A percentile compares a stretch with the other conserved stretches of the same genome.
phyloP scores from a whole-genome alignment of 2,888 invertebrate genomes.

The Melinaea menophilus region DNA sequence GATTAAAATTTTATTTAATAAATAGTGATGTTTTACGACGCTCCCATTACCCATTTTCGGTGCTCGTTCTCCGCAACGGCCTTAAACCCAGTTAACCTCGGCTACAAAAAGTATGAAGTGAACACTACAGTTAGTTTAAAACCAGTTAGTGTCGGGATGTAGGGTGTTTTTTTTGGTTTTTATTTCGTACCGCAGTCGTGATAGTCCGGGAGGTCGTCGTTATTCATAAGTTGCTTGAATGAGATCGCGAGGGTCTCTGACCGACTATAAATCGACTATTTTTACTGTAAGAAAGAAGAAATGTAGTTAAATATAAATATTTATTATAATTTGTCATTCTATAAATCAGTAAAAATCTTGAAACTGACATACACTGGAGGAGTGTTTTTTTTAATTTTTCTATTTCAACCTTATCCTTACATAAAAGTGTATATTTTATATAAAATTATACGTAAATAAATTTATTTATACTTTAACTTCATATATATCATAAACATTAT shows the following conservation, averaged over 20 bases:
- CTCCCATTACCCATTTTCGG: not conserved
- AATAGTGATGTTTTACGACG: not conserved
- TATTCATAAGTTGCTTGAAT: slow-evolving; percentile 7
- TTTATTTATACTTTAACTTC: no score
- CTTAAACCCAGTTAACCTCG: slow-evolving; percentile 2
- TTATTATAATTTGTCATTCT: no score
- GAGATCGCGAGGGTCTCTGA: slow-evolving; percentile 6
- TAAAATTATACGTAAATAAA: no score
- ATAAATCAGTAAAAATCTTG: no score
- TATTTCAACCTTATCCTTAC: no score
- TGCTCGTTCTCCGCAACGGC: not conserved
- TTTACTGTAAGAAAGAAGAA: no score
- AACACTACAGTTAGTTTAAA: slow-evolving; percentile 3
- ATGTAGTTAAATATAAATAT: no score
- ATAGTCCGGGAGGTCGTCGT: slow-evolving; percentile 5
- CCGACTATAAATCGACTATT: not conserved
- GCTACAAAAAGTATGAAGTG: not conserved
- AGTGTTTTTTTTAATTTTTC: no score
- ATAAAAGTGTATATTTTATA: no score
- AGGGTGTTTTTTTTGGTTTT: slow-evolving; percentile 2
- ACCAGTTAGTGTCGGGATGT: slow-evolving; percentile 8
- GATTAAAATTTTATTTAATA: not conserved
- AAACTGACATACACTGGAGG: no score
- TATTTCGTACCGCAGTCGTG: not conserved
- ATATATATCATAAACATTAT: no score